Base-by-base conservation (phyloP, 2,113 vertebrate genomes). In the Pipra filicauda region DNA sequence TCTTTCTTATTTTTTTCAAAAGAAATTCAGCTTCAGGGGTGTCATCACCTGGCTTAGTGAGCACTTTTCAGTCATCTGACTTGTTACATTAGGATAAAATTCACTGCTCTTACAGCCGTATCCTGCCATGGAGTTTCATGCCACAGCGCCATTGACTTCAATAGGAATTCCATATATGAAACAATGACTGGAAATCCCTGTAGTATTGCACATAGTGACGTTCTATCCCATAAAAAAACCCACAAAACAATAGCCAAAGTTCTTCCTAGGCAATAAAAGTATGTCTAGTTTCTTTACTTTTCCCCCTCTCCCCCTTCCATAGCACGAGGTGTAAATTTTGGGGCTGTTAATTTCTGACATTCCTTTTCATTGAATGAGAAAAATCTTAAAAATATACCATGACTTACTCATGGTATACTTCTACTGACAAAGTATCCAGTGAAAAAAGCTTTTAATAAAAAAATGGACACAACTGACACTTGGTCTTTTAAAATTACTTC, bases 371-470 rank as follows among this genome's bases (percentile, higher is more conserved):
- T 75, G 65, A 93, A 79, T 2, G 27, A 86, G 20, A 62, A 62
- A 41, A 41, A 70, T 90, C 81, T 75, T 80, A 78, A 96, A 96
- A 96, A 91, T 93, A 88, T 8, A 44, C 67, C 39, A 82, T 4
- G 6, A 73, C 39, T 62, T 83, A 96, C 84, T 85, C 74, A 77
- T 96, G 39, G 39, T 41, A 41, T 41, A 41, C 39, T 41, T 96
- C 52, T 79, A 26, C 70, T 96, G 95, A 93, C 67, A 70, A 94
- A 96, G 48, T 95, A 91, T 77, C 59, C 64, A 87, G 23, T 89
- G 96, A 97, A 94, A 95, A 95, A 96, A 96, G 84, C 48, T 80
- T 95, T 85, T 58, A 51, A 49, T 92, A 11, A 27, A 92, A 93
- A 75, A 84, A 64, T 17, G 23, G 21, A 83, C 88, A 85, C 27